Evolutionary conservation across 2,113 vertebrate species (phyloP).

Genomic region (Elgaria multicarinata): DNA sequence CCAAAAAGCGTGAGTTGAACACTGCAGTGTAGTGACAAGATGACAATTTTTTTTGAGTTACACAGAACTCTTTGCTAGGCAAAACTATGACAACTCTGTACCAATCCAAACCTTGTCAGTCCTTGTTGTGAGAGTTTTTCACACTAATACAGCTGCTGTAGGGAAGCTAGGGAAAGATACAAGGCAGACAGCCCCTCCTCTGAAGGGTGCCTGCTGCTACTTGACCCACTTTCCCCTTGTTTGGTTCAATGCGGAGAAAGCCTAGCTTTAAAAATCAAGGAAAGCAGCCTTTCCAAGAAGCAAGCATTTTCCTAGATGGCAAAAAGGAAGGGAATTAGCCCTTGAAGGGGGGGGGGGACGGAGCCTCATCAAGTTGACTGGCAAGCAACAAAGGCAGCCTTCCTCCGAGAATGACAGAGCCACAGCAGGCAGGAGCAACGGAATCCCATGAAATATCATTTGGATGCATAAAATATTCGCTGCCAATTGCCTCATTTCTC

Average conservation of each 20-base stretch:
- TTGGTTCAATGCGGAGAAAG: background rate
- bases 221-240: conserved; percentile 12
- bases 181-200: background rate
- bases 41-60: background rate
- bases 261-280: background rate
- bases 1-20: background rate
- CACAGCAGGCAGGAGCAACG: conserved; percentile 14
- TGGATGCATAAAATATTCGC: conserved; percentile 58
- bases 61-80: background rate
- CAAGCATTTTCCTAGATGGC: conserved; percentile 39
- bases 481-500: background rate
- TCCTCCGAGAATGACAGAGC: conserved; percentile 28
- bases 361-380: conserved; percentile 50
- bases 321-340: conserved; percentile 53
- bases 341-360: conserved; percentile 59
- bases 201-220: conserved; percentile 46
- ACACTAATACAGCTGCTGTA: background rate
- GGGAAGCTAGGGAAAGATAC: fast-evolving
- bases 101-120: background rate
- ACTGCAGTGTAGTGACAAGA: background rate
- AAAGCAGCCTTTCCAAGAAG: conserved; percentile 52
- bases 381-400: conserved; percentile 48
- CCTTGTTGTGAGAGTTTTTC: background rate
- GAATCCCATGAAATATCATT: conserved; percentile 56
- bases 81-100: background rate